phyloP scores from a whole-genome alignment of 1,140 invertebrate species.

The Camponotus pennsylvanicus region DNA sequence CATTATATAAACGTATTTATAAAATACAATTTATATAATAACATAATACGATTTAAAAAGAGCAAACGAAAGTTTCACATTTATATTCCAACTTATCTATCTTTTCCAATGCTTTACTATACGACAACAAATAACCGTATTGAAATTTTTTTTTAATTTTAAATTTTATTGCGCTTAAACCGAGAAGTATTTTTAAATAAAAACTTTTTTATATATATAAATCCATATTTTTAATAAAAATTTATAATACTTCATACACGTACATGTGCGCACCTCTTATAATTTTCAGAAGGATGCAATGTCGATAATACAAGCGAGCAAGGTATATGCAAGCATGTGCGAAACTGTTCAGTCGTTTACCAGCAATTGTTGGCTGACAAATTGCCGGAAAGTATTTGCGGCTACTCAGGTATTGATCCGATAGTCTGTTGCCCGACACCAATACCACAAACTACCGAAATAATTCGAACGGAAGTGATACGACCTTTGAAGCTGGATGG shows the following conservation, averaged over 20 bases:
- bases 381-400: slow-evolving; percentile 64
- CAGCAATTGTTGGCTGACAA: slow-evolving; percentile 70
- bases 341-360: slow-evolving; percentile 74
- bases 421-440: slow-evolving; percentile 80
- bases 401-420: slow-evolving; percentile 61
- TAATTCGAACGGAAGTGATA: neutral
- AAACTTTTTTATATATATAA: too few relatives aligned
- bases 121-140: neutral
- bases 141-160: neutral
- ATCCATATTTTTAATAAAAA: neutral
- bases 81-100: neutral
- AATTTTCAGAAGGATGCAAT: slow-evolving; percentile 75
- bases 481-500: neutral
- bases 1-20: too few relatives aligned
- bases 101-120: neutral
- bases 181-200: neutral
- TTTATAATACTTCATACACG: neutral
- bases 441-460: neutral
- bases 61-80: neutral
- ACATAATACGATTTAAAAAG: too few relatives aligned
- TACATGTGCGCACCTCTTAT: neutral
- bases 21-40: too few relatives aligned
- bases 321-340: slow-evolving; percentile 72
- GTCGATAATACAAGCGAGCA: neutral
- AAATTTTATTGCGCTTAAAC: neutral